These are phyloP conservation scores for Emys orbicularis DNA, from an alignment of 2,797 vertebrate species.

Conservation along the genomic window DNA sequence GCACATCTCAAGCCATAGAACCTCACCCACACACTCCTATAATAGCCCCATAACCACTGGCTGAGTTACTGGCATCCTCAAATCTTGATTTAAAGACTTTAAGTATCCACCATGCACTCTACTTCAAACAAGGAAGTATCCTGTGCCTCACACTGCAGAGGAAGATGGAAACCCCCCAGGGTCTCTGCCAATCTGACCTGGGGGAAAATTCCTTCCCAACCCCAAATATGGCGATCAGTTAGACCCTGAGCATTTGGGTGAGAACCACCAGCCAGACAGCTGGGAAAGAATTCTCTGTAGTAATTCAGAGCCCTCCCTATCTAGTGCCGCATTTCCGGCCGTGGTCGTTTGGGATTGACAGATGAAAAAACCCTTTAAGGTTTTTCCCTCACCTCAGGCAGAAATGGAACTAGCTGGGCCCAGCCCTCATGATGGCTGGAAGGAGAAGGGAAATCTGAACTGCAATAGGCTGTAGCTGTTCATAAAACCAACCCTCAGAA, in stretches of 20 bases:
- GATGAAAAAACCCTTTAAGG: not conserved
- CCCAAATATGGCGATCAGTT: not conserved
- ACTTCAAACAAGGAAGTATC: not conserved
- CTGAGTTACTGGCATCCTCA: not conserved
- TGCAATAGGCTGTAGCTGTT: not conserved
- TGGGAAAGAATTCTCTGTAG: not conserved
- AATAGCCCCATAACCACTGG: not conserved
- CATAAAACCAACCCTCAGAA: not conserved
- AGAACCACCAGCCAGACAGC: not conserved
- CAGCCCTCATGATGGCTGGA: not conserved
- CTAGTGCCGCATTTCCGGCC: not conserved
- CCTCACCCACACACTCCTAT: not conserved
- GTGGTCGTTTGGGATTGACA: not conserved
- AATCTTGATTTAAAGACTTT: not conserved
- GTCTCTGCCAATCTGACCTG: not conserved
- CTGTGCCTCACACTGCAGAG: not conserved
- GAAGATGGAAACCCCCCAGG: not conserved
- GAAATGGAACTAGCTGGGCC: not conserved
- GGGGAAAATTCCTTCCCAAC: not conserved
- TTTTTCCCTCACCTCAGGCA: not conserved
- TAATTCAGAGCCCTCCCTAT: not conserved
- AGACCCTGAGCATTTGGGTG: too few relatives aligned
- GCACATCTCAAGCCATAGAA: not conserved
- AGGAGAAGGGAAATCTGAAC: accelerated
- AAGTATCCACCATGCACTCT: not conserved